Base-by-base conservation (phyloP, 92 coral and sea anemone genomes). In the Palythoa grandiflora region DNA sequence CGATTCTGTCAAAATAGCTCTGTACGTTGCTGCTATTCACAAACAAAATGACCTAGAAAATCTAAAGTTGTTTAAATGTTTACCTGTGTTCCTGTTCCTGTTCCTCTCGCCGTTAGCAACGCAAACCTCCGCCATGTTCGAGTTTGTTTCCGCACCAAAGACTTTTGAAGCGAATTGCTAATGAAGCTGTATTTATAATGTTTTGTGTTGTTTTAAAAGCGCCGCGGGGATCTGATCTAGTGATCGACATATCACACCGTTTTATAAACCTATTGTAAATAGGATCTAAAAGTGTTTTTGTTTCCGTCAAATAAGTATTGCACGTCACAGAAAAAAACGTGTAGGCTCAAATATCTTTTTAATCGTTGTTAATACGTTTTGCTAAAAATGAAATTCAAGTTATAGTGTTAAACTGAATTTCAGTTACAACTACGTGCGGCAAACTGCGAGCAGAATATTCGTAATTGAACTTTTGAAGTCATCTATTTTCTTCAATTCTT, bases 111-210 rank as follows among this genome's bases (percentile, higher is more conserved):
- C 57, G 70, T 3, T 61, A 12, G 73, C 35, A 35, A 40, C 84
- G 39, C 72, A 79, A 61, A 48, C 0, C 17, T 61, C 84, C 84
- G 84, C 84, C 84, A 79, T 79, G 73, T 61, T 79, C 6, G 80
- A 48, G 6, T 79, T 60, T 61, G 21, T 63, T 65, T 79, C 71
- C 72, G 84, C 84, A 61, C 57, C 84, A 61, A 79, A 48, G 59
- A 75, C 38, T 53, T 75, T 53, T 21, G 36, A 79, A 79, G 53
- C 66, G 38, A 79, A 55, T 61, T 79, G 84, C 84, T 38, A 79
- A 79, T 79, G 73, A 79, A 79, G 84, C 47, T 79, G 36, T 3
- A 36, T 17, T 65, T 15, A 9, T 8, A 55, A 36, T 52, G 83
- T 36, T 79, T 79, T 79, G 84, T 79, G 73, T 60, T 61, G 72